Percentiles rank a stretch among this genome's conserved stretches.
Conservation (phyloP, 2,888 invertebrate species). For the Argyresthia goedartella region DNA sequence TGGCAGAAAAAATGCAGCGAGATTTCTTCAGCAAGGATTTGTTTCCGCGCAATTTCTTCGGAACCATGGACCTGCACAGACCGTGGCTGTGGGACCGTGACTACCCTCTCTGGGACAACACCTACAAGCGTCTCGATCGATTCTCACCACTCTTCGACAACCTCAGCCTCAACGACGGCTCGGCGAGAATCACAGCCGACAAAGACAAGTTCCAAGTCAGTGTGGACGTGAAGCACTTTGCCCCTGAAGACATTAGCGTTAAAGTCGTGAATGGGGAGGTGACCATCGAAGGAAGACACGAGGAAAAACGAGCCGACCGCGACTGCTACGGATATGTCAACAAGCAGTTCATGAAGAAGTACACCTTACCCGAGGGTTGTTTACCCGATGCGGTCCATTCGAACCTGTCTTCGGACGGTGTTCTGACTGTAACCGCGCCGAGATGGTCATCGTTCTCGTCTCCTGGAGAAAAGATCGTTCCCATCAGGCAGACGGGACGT, state of each 20-base stretch:
- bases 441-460: slow-evolving; percentile 47
- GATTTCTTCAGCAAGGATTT: slow-evolving; percentile 22
- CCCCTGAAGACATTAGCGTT: slow-evolving; percentile 81
- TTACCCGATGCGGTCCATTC: slow-evolving; percentile 80
- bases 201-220: slow-evolving; percentile 75
- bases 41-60: slow-evolving; percentile 19
- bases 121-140: slow-evolving; percentile 38
- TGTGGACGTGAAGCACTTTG: slow-evolving; percentile 83
- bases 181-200: slow-evolving; percentile 53
- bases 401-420: slow-evolving; percentile 81
- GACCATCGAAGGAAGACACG: slow-evolving; percentile 82
- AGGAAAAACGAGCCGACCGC: slow-evolving; percentile 78
- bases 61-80: slow-evolving; percentile 18
- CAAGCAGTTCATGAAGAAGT: slow-evolving; percentile 80
- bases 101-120: slow-evolving; percentile 24
- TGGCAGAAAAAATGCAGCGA: slow-evolving; percentile 29
- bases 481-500: slow-evolving; percentile 71
- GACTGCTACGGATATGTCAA: slow-evolving; percentile 82
- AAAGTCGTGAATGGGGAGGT: slow-evolving; percentile 78
- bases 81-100: slow-evolving; percentile 30
- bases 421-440: slow-evolving; percentile 81
- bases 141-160: slow-evolving; percentile 38
- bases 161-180: slow-evolving; percentile 47
- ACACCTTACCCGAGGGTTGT: slow-evolving; percentile 79
- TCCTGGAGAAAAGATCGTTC: slow-evolving; percentile 68